Conservation (phyloP, 2,113 vertebrate genomes). For the Stigmatopora argus region DNA sequence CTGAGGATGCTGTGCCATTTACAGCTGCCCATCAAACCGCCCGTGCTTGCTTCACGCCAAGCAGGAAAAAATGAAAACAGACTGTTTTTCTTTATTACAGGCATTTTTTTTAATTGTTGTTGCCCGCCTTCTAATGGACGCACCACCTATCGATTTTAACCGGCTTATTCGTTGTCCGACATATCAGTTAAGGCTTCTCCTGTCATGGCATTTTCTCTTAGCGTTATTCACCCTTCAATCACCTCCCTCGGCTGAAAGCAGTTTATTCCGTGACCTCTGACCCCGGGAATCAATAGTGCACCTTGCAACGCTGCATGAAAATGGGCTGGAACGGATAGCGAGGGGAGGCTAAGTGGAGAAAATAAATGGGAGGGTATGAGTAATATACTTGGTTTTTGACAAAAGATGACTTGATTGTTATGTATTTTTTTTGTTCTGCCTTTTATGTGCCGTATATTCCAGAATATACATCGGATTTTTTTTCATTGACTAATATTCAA, state of each 20-base stretch:
- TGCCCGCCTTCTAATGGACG: conserved; percentile 39
- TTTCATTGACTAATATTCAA: too few relatives aligned
- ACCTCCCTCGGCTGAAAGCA: conserved; percentile 15
- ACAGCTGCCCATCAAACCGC: conserved; percentile 50
- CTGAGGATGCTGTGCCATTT: conserved; percentile 57
- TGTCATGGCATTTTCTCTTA: conserved; percentile 21
- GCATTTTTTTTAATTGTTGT: conserved; percentile 14
- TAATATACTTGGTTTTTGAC: neutral
- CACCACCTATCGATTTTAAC: conserved; percentile 59
- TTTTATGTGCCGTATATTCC: neutral
- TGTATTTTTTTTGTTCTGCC: neutral
- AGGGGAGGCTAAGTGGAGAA: neutral
- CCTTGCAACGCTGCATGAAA: conserved; percentile 23
- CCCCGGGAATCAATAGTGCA: conserved; percentile 49
- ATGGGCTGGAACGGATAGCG: conserved; percentile 5
- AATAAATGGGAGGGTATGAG: neutral
- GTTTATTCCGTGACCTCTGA: conserved; percentile 47
- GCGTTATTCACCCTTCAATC: conserved; percentile 16
- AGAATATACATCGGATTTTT: too few relatives aligned
- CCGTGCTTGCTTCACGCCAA: conserved; percentile 5
- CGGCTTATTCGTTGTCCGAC: conserved; percentile 43
- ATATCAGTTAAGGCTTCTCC: conserved; percentile 34
- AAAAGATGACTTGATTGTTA: neutral
- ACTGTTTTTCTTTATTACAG: conserved; percentile 22
- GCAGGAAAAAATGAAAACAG: conserved; percentile 30